These are phyloP conservation scores for Hypothenemus hampei DNA, from an alignment of 1,140 invertebrate species.

Conservation along the genomic window DNA sequence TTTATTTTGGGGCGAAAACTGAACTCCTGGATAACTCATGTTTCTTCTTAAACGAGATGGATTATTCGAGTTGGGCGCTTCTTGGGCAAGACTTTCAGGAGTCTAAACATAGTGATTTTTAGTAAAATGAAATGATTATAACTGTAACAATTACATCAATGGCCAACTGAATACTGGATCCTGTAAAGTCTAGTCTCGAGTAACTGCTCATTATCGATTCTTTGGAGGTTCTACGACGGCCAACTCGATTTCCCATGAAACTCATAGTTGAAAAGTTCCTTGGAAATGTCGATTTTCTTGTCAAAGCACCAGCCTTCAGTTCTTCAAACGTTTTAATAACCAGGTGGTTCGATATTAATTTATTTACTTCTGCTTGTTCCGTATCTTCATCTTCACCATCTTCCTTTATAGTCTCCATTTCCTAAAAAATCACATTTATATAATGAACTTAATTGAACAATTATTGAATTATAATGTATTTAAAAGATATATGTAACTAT, in stretches of 20 bases:
- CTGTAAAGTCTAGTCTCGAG: conserved; percentile 66
- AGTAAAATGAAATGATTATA: no score
- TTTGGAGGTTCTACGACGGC: conserved; percentile 51
- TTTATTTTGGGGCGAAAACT: conserved; percentile 37
- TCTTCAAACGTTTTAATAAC: conserved; percentile 50
- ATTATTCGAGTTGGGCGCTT: not conserved
- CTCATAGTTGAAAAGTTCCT: conserved; percentile 49
- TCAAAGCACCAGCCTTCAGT: conserved; percentile 46
- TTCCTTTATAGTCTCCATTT: conserved; percentile 57
- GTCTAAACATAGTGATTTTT: conserved; percentile 5
- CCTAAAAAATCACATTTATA: conserved; percentile 38
- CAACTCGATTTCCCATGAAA: conserved; percentile 42
- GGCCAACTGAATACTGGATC: conserved; percentile 57
- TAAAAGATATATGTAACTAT: no score
- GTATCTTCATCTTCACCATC: conserved; percentile 51
- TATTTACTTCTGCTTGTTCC: conserved; percentile 40
- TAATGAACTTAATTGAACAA: no score
- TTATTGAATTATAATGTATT: no score
- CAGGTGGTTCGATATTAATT: conserved; percentile 46
- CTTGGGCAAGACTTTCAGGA: conserved; percentile 8
- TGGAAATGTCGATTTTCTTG: conserved; percentile 49
- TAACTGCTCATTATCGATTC: conserved; percentile 64
- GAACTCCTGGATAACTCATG: conserved; percentile 43
- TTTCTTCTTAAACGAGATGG: conserved; percentile 35
- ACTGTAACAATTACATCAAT: conserved; percentile 20